These are phyloP conservation scores for Mystacornis crossleyi DNA, from an alignment of 2,113 vertebrate genomes.

Conservation along the genomic window DNA sequence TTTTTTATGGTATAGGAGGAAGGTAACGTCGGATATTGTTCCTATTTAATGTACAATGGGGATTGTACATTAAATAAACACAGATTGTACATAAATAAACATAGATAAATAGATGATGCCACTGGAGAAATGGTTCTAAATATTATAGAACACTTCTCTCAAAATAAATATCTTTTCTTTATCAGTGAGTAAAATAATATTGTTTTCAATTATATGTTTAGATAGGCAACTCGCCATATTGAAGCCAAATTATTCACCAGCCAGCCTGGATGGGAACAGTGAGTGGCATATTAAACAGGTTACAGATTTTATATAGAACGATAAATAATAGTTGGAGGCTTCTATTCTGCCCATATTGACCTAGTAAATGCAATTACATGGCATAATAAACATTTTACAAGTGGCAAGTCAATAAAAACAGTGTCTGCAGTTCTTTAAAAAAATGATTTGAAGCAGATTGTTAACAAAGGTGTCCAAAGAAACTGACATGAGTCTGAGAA, in stretches of 20 bases:
- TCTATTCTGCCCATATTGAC: not conserved
- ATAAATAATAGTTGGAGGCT: not conserved
- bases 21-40: not conserved
- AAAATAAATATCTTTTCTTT: not conserved
- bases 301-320: not conserved
- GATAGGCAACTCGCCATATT: not conserved
- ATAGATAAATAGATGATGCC: not conserved
- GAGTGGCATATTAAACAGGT: not conserved
- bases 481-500: conserved; percentile 84
- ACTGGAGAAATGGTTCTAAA: not conserved
- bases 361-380: not conserved
- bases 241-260: conserved; percentile 2
- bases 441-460: conserved; percentile 83
- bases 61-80: not conserved
- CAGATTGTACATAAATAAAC: not conserved
- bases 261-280: not conserved
- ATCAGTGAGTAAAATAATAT: not conserved
- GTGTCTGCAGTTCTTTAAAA: conserved; percentile 80
- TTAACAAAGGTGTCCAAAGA: conserved; percentile 84
- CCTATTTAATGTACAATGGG: not conserved
- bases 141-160: not conserved
- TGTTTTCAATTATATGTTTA: not conserved
- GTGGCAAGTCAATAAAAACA: conserved; percentile 88
- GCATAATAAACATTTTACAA: conserved; percentile 79
- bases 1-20: not conserved